These are phyloP conservation scores for Patella pellucida DNA, from an alignment of 2,888 invertebrate genomes.

Conservation along the genomic window DNA sequence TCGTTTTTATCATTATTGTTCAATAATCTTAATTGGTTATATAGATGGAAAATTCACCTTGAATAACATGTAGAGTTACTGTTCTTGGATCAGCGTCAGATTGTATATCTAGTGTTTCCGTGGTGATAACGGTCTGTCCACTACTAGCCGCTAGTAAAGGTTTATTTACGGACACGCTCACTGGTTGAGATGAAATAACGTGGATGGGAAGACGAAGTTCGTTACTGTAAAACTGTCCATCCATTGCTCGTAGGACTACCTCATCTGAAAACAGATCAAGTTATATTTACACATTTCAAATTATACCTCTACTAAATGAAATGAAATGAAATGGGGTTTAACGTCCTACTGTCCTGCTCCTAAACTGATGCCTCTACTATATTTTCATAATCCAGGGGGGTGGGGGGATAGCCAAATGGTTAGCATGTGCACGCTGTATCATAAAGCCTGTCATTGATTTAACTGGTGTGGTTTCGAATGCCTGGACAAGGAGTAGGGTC, in stretches of 20 bases:
- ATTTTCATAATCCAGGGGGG: no score
- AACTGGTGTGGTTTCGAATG: no score
- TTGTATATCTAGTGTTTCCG: slow-evolving; percentile 44
- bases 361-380: no score
- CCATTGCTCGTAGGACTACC: slow-evolving; percentile 43
- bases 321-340: no score
- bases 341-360: no score
- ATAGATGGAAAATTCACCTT: slow-evolving; percentile 39
- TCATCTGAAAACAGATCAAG: slow-evolving; percentile 37
- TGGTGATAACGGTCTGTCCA: slow-evolving; percentile 35
- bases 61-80: slow-evolving; percentile 42
- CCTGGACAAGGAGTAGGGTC: no score
- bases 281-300: not conserved
- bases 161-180: slow-evolving; percentile 39
- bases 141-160: slow-evolving; percentile 43
- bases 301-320: no score
- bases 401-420: no score
- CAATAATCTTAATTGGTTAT: no score
- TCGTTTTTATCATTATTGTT: no score
- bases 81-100: slow-evolving; percentile 29
- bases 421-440: no score
- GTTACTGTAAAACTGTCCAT: slow-evolving; percentile 47
- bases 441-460: no score
- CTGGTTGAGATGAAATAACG: slow-evolving; percentile 34
- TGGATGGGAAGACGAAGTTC: slow-evolving; percentile 38